Evolutionary conservation across 2,888 invertebrate species (phyloP).

Genomic region (Drosophila borealis): DNA sequence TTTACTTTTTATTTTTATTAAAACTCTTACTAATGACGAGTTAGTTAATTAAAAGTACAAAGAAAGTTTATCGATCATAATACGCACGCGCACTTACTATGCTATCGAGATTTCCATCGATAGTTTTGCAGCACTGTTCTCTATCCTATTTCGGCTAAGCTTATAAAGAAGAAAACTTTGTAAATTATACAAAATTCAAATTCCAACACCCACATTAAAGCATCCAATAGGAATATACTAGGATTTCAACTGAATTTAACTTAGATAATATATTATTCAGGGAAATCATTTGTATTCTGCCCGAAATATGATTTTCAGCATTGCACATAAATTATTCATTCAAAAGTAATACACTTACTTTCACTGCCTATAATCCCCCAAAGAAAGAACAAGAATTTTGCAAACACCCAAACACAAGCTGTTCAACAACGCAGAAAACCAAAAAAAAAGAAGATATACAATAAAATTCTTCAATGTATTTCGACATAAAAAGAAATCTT

Average conservation of each 20-base stretch:
- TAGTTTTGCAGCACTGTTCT: slow-evolving; percentile 18
- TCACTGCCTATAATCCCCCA: slow-evolving; percentile 63
- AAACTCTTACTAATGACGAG: too few species aligned
- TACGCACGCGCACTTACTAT: too few species aligned
- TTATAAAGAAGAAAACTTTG: slow-evolving; percentile 5
- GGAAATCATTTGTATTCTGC: slow-evolving; percentile 15
- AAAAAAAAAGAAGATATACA: slow-evolving; percentile 12
- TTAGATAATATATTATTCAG: slow-evolving; percentile 12
- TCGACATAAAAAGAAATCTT: slow-evolving; percentile 29
- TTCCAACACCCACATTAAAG: slow-evolving; percentile 2
- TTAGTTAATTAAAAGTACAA: too few species aligned
- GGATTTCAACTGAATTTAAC: slow-evolving; percentile 43
- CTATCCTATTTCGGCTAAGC: slow-evolving; percentile 30
- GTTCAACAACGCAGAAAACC: slow-evolving; percentile 17
- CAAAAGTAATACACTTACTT: slow-evolving; percentile 60
- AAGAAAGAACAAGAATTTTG: slow-evolving; percentile 29
- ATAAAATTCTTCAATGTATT: slow-evolving; percentile 27
- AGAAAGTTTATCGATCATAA: too few species aligned
- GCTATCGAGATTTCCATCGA: background rate
- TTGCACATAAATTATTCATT: slow-evolving; percentile 30
- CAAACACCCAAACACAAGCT: slow-evolving; percentile 22
- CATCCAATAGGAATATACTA: slow-evolving; percentile 20
- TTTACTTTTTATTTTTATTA: too few species aligned
- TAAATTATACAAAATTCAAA: background rate
- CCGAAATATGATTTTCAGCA: slow-evolving; percentile 36